Conservation (phyloP, 2,888 invertebrate species). For the Ecliptopera silaceata region DNA sequence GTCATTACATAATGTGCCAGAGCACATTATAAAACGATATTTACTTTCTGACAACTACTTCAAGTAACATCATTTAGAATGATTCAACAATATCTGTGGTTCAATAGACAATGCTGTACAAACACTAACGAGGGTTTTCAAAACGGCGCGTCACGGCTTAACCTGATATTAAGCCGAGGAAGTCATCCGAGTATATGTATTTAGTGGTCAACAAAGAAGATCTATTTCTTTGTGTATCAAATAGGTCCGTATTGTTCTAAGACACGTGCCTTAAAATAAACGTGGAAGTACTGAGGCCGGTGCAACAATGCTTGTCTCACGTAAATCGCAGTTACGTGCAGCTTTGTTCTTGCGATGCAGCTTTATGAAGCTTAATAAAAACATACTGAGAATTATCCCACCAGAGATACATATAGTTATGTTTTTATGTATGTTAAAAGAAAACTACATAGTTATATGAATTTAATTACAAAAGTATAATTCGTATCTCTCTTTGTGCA, state of each 20-base stretch:
- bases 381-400: conserved; percentile 28
- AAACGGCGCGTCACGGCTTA: conserved; percentile 48
- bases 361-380: conserved; percentile 30
- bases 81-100: conserved; percentile 51
- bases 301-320: conserved; percentile 35
- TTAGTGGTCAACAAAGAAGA: conserved; percentile 22
- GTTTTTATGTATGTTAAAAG: no score
- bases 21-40: conserved; percentile 31
- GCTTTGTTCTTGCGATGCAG: conserved; percentile 31
- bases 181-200: conserved; percentile 44
- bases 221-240: conserved; percentile 12
- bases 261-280: conserved; percentile 37
- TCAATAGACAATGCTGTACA: conserved; percentile 57
- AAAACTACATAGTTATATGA: no score
- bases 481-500: no score
- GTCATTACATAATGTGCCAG: conserved; percentile 41
- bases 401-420: conserved; percentile 15
- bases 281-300: conserved; percentile 29
- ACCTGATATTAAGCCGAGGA: conserved; percentile 38
- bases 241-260: conserved; percentile 15
- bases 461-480: no score
- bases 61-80: conserved; percentile 47
- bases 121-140: conserved; percentile 46
- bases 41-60: conserved; percentile 29
- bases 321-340: conserved; percentile 37